A percentile compares a stretch with the other conserved stretches of the same genome.
Evolutionary conservation across 2,113 vertebrate species (phyloP).

Genomic region (Tragelaphus strepsiceros): DNA sequence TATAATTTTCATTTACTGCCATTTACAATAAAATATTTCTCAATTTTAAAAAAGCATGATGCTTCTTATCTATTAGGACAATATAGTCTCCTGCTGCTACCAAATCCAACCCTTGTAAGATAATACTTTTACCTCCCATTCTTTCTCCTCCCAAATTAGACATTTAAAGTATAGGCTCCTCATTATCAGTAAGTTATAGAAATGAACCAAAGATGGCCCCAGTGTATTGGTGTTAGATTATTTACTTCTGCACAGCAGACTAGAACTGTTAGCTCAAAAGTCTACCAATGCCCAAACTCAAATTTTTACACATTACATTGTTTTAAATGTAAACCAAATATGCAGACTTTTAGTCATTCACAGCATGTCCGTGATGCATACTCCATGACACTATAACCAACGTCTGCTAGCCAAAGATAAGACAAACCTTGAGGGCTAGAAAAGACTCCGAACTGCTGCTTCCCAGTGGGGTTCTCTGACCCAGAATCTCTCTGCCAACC

Average conservation of each 20-base stretch:
- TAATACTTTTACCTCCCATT: not conserved
- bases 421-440: not conserved
- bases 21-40: not conserved
- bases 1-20: not conserved
- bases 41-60: not conserved
- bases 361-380: not conserved
- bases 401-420: not conserved
- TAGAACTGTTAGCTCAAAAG: not conserved
- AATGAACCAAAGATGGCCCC: not conserved
- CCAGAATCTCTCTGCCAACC: not conserved
- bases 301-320: not conserved
- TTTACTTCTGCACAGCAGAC: not conserved
- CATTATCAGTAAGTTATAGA: not conserved
- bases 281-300: not conserved
- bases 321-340: not conserved
- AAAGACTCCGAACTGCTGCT: not conserved
- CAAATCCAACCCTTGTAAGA: not conserved
- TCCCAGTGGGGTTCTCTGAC: not conserved
- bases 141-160: not conserved
- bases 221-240: too few relatives aligned
- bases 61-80: not conserved
- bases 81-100: not conserved
- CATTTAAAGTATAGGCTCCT: not conserved
- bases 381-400: not conserved
- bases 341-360: not conserved